Percentiles rank a stretch among this genome's conserved stretches.
Conservation (phyloP, 2,888 invertebrate genomes). For the Mythimna loreyi region DNA sequence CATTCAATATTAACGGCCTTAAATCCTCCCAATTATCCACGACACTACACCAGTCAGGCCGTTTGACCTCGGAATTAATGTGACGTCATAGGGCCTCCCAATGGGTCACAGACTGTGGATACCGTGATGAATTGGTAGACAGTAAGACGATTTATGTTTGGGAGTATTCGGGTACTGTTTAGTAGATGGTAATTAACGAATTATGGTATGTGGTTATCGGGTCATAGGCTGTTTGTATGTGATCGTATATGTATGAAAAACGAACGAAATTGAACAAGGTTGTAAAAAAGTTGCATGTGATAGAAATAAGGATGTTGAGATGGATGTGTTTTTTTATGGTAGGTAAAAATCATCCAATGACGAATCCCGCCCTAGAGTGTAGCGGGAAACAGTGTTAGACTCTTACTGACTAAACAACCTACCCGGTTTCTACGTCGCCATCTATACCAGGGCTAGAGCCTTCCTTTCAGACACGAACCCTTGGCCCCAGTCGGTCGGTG, state of each 20-base stretch:
- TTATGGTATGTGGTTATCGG: neutral
- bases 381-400: too few species aligned
- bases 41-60: conserved; percentile 48
- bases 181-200: neutral
- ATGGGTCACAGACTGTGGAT: conserved; percentile 18
- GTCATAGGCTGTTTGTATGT: neutral
- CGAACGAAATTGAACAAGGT: too few species aligned
- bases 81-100: conserved; percentile 31
- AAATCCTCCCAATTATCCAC: conserved; percentile 61
- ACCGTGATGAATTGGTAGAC: conserved; percentile 22
- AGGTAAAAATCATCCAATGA: too few species aligned
- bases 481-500: too few species aligned
- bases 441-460: too few species aligned
- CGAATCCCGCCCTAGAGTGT: too few species aligned
- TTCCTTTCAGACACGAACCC: too few species aligned
- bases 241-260: neutral
- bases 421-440: too few species aligned
- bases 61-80: conserved; percentile 59
- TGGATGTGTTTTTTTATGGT: too few species aligned
- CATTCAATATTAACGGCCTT: conserved; percentile 63
- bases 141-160: conserved; percentile 15
- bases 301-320: too few species aligned
- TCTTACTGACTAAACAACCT: too few species aligned
- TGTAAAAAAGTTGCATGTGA: too few species aligned
- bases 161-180: neutral